Conservation (phyloP, 2,888 invertebrate genomes). For the Diogma glabrata region DNA sequence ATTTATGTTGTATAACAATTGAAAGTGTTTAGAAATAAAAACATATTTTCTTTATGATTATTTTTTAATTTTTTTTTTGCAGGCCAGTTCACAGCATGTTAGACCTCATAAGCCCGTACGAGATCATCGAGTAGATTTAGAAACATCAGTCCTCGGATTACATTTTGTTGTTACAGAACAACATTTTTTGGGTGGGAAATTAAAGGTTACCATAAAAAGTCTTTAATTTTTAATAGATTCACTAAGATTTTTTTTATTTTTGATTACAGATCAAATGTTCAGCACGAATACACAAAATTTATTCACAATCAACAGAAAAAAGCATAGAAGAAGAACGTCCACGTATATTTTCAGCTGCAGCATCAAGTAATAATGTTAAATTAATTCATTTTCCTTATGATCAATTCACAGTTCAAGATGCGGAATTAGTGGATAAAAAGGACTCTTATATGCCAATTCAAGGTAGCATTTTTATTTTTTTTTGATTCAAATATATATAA, state of each 20-base stretch:
- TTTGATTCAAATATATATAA: too few species aligned
- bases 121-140: constrained; percentile 33
- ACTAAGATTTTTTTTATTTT: neutral
- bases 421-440: constrained; percentile 30
- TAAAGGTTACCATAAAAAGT: constrained; percentile 33
- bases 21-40: too few species aligned
- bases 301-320: constrained; percentile 55
- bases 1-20: too few species aligned
- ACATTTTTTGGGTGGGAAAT: constrained; percentile 41
- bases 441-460: constrained; percentile 34
- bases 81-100: constrained; percentile 32
- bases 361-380: constrained; percentile 27
- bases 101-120: constrained; percentile 30
- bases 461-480: too few species aligned
- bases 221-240: neutral
- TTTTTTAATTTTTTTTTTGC: constrained; percentile 13
- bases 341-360: constrained; percentile 19
- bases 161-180: constrained; percentile 40
- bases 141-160: constrained; percentile 40
- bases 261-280: constrained; percentile 46
- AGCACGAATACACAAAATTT: constrained; percentile 51
- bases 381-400: constrained; percentile 30
- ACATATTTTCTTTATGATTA: neutral
- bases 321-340: constrained; percentile 47
- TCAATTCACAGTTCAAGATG: constrained; percentile 32